Evolutionary conservation across 2,888 invertebrate genomes (phyloP).

Genomic region (Hydrotaea cyrtoneurina): DNA sequence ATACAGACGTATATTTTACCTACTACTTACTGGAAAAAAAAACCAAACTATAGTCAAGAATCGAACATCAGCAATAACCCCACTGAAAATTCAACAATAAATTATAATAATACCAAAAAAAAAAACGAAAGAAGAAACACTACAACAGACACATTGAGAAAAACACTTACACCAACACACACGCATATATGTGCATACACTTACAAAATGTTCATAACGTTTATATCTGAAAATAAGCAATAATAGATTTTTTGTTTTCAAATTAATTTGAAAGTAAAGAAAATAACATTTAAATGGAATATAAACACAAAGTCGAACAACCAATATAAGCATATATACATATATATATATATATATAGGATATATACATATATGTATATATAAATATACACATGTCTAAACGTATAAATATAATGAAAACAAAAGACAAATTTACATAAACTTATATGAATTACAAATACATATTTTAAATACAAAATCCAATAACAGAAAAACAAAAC

Average conservation of each 20-base stretch:
- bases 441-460: conserved; percentile 71
- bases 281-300: conserved; percentile 2
- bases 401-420: conserved; percentile 49
- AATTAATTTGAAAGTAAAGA: conserved; percentile 51
- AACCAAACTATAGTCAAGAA: conserved; percentile 35
- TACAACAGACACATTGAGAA: no score
- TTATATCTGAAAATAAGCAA: conserved; percentile 64
- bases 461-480: conserved; percentile 73
- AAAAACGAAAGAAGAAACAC: conserved; percentile 14
- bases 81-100: conserved; percentile 57
- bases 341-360: conserved; percentile 33
- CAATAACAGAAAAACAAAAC: neutral
- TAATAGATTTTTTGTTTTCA: conserved; percentile 66
- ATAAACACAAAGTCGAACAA: neutral
- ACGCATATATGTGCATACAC: neutral
- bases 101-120: conserved; percentile 18
- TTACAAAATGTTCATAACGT: conserved; percentile 52
- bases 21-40: no score
- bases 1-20: neutral
- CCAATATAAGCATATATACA: conserved; percentile 48
- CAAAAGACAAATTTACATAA: conserved; percentile 70
- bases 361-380: conserved; percentile 21
- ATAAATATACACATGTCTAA: neutral
- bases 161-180: conserved; percentile 18
- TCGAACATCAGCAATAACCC: conserved; percentile 63